These are phyloP conservation scores for Neoascia interrupta DNA, from an alignment of 2,888 invertebrate genomes.

Conservation along the genomic window DNA sequence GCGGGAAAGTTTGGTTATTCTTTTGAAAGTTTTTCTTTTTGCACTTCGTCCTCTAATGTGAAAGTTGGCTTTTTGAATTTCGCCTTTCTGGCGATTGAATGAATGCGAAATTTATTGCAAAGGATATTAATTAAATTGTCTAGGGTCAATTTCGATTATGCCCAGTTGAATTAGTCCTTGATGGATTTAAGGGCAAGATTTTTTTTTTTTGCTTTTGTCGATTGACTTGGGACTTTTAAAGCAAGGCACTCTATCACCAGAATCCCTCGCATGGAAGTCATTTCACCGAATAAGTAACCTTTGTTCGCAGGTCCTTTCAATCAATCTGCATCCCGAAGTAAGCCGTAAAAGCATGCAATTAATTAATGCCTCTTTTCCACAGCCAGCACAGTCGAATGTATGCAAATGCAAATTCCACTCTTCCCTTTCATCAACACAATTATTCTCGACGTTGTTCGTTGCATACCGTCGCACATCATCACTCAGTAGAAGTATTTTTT, in stretches of 20 bases:
- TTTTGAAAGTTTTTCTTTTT: slow-evolving; percentile 9
- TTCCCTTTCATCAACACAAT: background rate
- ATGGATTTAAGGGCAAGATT: background rate
- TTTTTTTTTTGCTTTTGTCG: background rate
- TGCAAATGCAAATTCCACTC: background rate
- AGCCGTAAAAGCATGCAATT: too few species aligned
- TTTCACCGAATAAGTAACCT: too few species aligned
- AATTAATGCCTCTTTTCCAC: too few species aligned
- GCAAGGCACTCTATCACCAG: too few species aligned
- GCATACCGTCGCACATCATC: too few species aligned
- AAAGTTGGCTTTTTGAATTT: slow-evolving; percentile 14
- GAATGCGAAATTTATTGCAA: slow-evolving; percentile 10
- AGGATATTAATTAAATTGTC: slow-evolving; percentile 27
- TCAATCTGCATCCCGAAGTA: too few species aligned
- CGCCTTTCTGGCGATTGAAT: background rate
- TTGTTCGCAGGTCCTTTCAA: too few species aligned
- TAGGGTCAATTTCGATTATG: slow-evolving; percentile 11
- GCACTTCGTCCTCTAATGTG: too few species aligned
- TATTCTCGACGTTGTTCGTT: background rate
- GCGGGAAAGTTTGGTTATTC: slow-evolving; percentile 10
- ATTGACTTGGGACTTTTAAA: background rate
- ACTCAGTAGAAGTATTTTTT: too few species aligned
- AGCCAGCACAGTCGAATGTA: too few species aligned
- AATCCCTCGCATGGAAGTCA: too few species aligned
- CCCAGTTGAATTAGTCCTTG: slow-evolving; percentile 19